These are phyloP conservation scores for Motacilla alba DNA, from an alignment of 2,113 vertebrate genomes.

Conservation along the genomic window DNA sequence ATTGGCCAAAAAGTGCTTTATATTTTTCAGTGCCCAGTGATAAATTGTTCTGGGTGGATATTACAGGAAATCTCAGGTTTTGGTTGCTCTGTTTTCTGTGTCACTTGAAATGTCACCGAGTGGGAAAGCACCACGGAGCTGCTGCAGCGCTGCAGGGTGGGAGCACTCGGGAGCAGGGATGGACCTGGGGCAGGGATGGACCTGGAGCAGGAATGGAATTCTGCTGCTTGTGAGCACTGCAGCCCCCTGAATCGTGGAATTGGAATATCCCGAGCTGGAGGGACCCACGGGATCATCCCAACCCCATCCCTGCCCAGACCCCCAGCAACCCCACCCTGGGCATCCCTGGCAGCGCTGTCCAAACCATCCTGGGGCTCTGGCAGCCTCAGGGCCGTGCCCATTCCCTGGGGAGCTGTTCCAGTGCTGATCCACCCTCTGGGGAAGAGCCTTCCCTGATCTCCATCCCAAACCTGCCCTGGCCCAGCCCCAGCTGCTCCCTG, in stretches of 20 bases:
- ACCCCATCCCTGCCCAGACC: rapidly evolving
- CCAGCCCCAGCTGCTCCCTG: rapidly evolving
- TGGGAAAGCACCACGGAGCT: not conserved
- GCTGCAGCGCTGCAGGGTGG: not conserved
- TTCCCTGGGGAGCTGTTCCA: not conserved
- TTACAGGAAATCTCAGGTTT: not conserved
- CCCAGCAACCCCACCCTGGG: not conserved
- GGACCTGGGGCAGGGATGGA: not conserved
- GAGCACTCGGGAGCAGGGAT: not conserved
- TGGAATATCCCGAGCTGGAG: rapidly evolving
- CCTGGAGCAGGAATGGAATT: not conserved
- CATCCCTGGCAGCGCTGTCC: not conserved
- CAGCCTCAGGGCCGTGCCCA: not conserved
- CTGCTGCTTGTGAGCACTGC: not conserved
- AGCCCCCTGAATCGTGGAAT: not conserved
- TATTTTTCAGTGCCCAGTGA: not conserved
- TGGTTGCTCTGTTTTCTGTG: not conserved
- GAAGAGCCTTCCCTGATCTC: rapidly evolving
- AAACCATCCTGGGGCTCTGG: not conserved
- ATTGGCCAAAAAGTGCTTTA: not conserved
- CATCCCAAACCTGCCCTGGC: rapidly evolving
- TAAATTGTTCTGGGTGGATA: not conserved
- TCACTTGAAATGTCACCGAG: not conserved
- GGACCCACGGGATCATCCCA: not conserved
- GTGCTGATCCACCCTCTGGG: not conserved